Evolutionary conservation across 2,888 invertebrate genomes (phyloP).

Genomic region (Oxytorus armatus): DNA sequence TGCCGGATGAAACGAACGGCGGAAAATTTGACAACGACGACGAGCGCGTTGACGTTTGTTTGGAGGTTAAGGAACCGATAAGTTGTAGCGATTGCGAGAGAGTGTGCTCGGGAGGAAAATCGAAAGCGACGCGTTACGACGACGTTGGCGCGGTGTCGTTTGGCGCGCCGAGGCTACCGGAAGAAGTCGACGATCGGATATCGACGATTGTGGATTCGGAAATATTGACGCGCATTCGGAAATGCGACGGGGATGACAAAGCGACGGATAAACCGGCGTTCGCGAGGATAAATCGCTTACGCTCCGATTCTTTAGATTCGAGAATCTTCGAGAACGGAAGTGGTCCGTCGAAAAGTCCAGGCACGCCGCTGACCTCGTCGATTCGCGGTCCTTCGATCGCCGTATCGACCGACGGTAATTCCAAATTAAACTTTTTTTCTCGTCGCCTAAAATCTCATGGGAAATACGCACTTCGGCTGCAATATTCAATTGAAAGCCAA

Average conservation of each 20-base stretch:
- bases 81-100: slow-evolving; percentile 82
- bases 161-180: not conserved
- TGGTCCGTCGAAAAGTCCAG: not conserved
- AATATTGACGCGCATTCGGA: not conserved
- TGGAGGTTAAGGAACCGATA: slow-evolving; percentile 82
- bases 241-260: slow-evolving; percentile 48
- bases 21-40: slow-evolving; percentile 80
- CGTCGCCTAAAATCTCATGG: too few relatives aligned
- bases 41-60: slow-evolving; percentile 83
- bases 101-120: slow-evolving; percentile 79
- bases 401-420: too few relatives aligned
- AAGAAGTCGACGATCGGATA: slow-evolving; percentile 15
- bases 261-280: slow-evolving; percentile 27
- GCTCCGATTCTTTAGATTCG: slow-evolving; percentile 76
- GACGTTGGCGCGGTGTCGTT: slow-evolving; percentile 1
- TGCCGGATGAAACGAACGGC: slow-evolving; percentile 84
- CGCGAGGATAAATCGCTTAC: slow-evolving; percentile 69
- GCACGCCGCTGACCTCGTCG: too few relatives aligned
- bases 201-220: slow-evolving; percentile 20
- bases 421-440: too few relatives aligned
- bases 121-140: slow-evolving; percentile 39
- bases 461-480: too few relatives aligned
- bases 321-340: slow-evolving; percentile 71
- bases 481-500: too few relatives aligned
- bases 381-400: slow-evolving; percentile 60